phyloP scores from a whole-genome alignment of 2,888 invertebrate species.

The Scaptomyza caliginosa region DNA sequence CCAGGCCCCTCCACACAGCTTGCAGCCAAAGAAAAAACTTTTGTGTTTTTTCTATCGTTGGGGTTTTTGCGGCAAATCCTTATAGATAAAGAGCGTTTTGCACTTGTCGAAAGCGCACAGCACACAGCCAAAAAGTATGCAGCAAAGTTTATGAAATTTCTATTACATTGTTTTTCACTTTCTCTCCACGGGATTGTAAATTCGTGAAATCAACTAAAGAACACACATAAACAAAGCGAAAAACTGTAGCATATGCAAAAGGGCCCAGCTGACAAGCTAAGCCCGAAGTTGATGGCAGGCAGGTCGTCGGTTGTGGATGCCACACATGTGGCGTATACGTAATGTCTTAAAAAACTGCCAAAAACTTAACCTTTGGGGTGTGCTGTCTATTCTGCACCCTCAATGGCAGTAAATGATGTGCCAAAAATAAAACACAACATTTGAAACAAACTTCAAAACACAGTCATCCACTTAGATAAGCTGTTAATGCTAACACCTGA shows the following conservation, averaged over 20 bases:
- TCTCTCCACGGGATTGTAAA: conserved; percentile 54
- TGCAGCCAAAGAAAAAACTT: conserved; percentile 44
- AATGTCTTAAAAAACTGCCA: conserved; percentile 43
- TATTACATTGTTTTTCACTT: conserved; percentile 73
- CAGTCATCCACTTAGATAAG: neutral
- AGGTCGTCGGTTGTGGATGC: neutral
- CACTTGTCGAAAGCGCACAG: conserved; percentile 60
- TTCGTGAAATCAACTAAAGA: conserved; percentile 53
- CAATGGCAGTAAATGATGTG: conserved; percentile 21
- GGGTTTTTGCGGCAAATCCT: conserved; percentile 52
- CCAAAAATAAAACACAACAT: conserved; percentile 18
- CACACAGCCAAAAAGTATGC: conserved; percentile 40
- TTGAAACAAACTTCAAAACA: conserved; percentile 6
- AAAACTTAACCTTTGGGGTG: conserved; percentile 39
- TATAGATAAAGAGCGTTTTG: conserved; percentile 66
- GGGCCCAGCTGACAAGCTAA: conserved; percentile 53
- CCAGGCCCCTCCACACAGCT: conserved; percentile 26
- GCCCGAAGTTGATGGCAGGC: conserved; percentile 14
- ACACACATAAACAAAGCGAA: conserved; percentile 1
- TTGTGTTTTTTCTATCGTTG: conserved; percentile 35
- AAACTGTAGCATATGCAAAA: conserved; percentile 55
- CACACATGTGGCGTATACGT: conserved; percentile 45
- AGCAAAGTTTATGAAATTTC: conserved; percentile 68
- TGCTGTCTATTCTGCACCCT: conserved; percentile 34
- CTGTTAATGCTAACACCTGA: conserved; percentile 28